A percentile compares a stretch with the other conserved stretches of the same genome.
Evolutionary conservation across 37 sponge, comb jelly and placozoan genomes (phyloP).

Genomic region (Oopsacas minuta): DNA sequence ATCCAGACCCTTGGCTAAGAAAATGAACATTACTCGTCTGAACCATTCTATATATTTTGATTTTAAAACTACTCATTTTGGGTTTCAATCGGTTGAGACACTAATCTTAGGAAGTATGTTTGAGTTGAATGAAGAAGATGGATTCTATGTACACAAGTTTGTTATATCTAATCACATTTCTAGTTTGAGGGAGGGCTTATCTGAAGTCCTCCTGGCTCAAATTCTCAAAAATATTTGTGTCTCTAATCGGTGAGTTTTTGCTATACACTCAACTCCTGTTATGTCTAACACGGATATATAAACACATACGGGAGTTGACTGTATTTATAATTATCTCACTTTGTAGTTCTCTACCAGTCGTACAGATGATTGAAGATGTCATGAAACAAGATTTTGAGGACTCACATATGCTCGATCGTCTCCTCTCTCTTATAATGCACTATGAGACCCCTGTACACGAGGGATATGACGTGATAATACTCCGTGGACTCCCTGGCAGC

Average conservation of each 20-base stretch:
- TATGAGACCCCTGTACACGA: neutral
- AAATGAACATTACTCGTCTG: constrained; percentile 26
- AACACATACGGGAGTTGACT: neutral
- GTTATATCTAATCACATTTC: constrained; percentile 30
- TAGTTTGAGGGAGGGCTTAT: constrained; percentile 19
- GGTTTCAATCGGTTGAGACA: constrained; percentile 29
- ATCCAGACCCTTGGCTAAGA: constrained; percentile 50
- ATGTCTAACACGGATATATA: too few relatives aligned
- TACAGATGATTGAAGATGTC: neutral
- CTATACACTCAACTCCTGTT: neutral
- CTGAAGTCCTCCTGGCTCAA: neutral
- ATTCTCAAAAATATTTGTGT: constrained; percentile 15
- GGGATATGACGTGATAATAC: constrained; percentile 35
- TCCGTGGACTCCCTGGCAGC: constrained; percentile 71
- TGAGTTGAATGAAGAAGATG: constrained; percentile 38
- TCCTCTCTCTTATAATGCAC: neutral
- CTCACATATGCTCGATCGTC: neutral
- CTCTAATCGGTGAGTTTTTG: neutral
- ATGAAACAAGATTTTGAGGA: neutral
- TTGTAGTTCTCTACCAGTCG: neutral
- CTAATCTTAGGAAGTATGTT: constrained; percentile 50
- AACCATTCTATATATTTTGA: constrained; percentile 25
- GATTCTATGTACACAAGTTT: constrained; percentile 36
- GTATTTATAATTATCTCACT: neutral
- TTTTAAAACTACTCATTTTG: constrained; percentile 25